phyloP scores from a whole-genome alignment of 2,888 invertebrate genomes.

The Carterocephalus palaemon region DNA sequence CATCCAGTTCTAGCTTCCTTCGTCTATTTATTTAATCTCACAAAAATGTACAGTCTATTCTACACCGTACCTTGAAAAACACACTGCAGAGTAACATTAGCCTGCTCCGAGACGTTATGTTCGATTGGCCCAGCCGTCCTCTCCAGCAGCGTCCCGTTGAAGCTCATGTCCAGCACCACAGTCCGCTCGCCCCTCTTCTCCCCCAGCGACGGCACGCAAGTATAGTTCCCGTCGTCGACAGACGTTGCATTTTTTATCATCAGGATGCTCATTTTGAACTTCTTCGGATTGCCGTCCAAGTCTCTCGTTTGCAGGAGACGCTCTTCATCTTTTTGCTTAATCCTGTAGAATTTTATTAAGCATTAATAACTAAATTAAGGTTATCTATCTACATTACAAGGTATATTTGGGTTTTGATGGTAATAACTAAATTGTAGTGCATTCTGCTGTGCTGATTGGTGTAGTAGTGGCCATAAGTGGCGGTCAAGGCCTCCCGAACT shows the following conservation, averaged over 20 bases:
- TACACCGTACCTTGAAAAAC: constrained; percentile 69
- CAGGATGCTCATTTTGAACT: constrained; percentile 45
- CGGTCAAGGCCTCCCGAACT: too few relatives aligned
- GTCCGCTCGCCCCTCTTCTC: constrained; percentile 34
- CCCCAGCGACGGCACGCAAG: constrained; percentile 44
- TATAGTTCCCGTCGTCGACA: constrained; percentile 58
- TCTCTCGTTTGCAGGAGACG: constrained; percentile 38
- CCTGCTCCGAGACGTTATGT: constrained; percentile 41
- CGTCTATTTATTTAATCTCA: too few relatives aligned
- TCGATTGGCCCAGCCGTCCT: constrained; percentile 43
- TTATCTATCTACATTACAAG: too few relatives aligned
- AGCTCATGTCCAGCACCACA: constrained; percentile 47
- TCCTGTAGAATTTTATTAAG: constrained; percentile 38
- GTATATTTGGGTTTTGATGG: too few relatives aligned
- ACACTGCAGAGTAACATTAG: constrained; percentile 49
- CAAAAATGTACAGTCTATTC: too few relatives aligned
- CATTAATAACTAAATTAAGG: too few relatives aligned
- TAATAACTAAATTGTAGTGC: too few relatives aligned
- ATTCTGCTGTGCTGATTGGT: too few relatives aligned
- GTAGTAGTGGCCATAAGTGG: too few relatives aligned
- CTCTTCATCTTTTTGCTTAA: constrained; percentile 38
- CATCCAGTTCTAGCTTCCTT: too few relatives aligned
- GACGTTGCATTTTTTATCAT: constrained; percentile 46
- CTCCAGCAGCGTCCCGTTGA: constrained; percentile 44
- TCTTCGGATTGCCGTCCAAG: constrained; percentile 44